Evolutionary conservation across 1,140 invertebrate genomes (phyloP).

Genomic region (Dermatophagoides farinae): DNA sequence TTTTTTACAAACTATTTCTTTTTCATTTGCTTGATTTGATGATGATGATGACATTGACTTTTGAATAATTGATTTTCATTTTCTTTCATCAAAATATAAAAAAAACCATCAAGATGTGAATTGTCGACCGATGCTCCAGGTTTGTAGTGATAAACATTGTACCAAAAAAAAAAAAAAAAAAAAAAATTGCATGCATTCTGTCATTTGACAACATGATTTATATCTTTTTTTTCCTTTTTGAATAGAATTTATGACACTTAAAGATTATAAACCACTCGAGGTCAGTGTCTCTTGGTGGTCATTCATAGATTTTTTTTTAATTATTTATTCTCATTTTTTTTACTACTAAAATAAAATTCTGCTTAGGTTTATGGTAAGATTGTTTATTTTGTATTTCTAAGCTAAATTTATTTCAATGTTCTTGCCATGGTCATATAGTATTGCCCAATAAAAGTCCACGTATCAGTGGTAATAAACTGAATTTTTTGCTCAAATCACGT

Average conservation of each 20-base stretch:
- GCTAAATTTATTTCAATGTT: neutral
- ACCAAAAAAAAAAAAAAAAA: neutral
- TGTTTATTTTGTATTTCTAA: neutral
- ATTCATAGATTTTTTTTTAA: neutral
- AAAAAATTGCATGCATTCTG: neutral
- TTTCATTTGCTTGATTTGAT: too few species aligned
- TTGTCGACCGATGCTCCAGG: slow-evolving; percentile 51
- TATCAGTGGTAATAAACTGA: slow-evolving; percentile 18
- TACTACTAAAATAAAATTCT: too few species aligned
- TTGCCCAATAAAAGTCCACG: slow-evolving; percentile 20
- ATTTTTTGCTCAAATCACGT: slow-evolving; percentile 16
- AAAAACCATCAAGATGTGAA: slow-evolving; percentile 40
- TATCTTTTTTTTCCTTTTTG: neutral
- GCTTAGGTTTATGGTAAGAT: slow-evolving; percentile 1
- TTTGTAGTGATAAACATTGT: neutral
- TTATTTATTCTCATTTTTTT: neutral
- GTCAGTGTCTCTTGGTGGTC: neutral
- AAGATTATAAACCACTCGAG: slow-evolving; percentile 5
- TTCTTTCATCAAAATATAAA: too few species aligned
- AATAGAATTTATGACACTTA: neutral
- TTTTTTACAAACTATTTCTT: neutral
- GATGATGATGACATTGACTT: too few species aligned
- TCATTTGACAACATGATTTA: neutral
- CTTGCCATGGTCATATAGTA: slow-evolving; percentile 11
- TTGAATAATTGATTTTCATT: neutral